Evolutionary conservation across 1,140 invertebrate genomes (phyloP), one percentile per base, ranked within the genome.

Genomic region (Brachionus asplanchnoidis): DNA sequence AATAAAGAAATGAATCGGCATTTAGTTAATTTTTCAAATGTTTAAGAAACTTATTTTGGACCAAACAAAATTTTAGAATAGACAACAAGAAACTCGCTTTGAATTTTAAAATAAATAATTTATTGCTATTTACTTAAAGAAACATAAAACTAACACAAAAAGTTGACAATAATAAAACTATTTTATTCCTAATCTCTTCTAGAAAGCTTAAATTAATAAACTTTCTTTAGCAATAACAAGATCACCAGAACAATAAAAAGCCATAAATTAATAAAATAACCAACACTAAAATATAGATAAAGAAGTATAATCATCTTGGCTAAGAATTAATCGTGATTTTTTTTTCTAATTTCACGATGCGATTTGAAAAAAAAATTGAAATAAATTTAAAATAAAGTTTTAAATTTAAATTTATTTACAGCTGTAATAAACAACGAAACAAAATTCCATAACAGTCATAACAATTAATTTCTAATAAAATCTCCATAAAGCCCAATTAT

Each of bases 181-280:
- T 46, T 12, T 77, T 50, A 77, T 77, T 77, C 20, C 36, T 60
- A 73, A 42, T 73, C 68, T 73, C 32, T 40, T 77, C 5, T 50
- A 4, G 8, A 77, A 50, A 12, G 40, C 32, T 42, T 12, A 44
- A 75, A 42, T 50, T 50, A 77, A 77, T 50, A 50, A 50, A 50
- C 20, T 77, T 77, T 77, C 73, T 77, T 77, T 77, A 77, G 46
- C 53, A 77, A 50, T 77, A 50, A 77, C 73, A 77, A 50, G 44
- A 77, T 26, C 73, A 50, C 44, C 40, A 77, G 44, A 50, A 26
- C 73, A 20, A 77, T 77, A 77, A 77, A 77, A 42, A 73, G 36
- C 68, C n/a, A 73, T 73, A 73, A 73, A 73, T 42, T 42, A 40
- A 73, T 73, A 73, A 73, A 68, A 32, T 14, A 73, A 17, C 40